Evolutionary conservation across 37 sponge, comb jelly and placozoan species (phyloP), one percentile per base, ranked within the genome.

Genomic region (Petrosia ficiformis): DNA sequence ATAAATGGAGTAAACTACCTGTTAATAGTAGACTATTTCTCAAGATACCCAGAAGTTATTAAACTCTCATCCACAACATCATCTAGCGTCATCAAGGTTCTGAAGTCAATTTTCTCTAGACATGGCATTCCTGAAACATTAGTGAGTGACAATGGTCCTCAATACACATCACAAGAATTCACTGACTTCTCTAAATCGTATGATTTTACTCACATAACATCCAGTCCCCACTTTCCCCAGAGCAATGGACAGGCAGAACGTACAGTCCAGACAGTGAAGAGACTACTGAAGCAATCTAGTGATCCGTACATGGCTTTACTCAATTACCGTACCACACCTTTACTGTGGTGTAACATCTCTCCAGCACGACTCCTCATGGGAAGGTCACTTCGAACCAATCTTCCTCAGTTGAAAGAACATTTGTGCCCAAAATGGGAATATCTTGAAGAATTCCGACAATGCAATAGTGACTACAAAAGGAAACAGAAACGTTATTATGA

Each of bases 121-220:
- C 39, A 75, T 44, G 87, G 81, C 1, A 80, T 86, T 44, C 88
- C 82, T 4, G 77, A 77, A 56, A 54, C n/a, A n/a, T n/a, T n/a
- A n/a, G 26, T 60, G 39, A 61, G 65, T 59, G 76, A 76, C 65
- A 76, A 59, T 32, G 76, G 76, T 11, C 76, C 76, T n/a, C 76
- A 76, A 65, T 76, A 38, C 61, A 37, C 63, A n/a, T 76, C 65
- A 39, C 25, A 34, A 16, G 76, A 76, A 37, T 39, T 61, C 24
- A 40, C 25, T 30, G 56, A 77, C 29, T 77, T 77, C 67, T 68
- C 78, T 14, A 6, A 0, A 16, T 52, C 26, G 16, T 58, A 59
- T 61, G 26, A 38, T 8, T 60, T 76, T 28, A 36, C 48, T 21
- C 40, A 76, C 39, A 37, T 19, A 5, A 76, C 76, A 11, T 38